Conservation (phyloP, 2,888 invertebrate species). For the Lasioglossum villosulum region DNA sequence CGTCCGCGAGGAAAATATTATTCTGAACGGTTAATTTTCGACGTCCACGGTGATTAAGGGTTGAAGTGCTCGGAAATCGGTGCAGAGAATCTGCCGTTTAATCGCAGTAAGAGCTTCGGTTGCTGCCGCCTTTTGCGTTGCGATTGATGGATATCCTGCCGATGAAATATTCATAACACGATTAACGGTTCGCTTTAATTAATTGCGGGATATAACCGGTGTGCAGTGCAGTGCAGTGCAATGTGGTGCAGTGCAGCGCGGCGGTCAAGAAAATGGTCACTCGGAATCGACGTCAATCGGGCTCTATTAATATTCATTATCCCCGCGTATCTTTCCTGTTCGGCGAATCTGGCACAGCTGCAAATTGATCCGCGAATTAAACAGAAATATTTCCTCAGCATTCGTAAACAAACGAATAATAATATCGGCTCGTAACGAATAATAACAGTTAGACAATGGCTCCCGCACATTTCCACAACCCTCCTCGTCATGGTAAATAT, state of each 20-base stretch:
- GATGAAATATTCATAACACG: background rate
- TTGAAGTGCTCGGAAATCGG: background rate
- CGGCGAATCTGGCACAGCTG: background rate
- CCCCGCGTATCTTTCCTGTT: background rate
- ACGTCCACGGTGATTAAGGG: background rate
- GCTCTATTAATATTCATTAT: background rate
- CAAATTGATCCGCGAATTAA: background rate
- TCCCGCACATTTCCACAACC: background rate
- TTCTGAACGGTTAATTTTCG: background rate
- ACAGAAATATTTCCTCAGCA: too few species aligned
- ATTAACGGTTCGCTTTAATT: slow-evolving; percentile 20
- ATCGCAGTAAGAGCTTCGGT: background rate
- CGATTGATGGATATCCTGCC: background rate
- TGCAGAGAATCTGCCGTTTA: background rate
- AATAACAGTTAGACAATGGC: background rate
- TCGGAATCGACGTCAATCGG: background rate
- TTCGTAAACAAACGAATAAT: background rate
- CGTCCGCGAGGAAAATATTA: background rate
- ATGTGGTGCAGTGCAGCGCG: background rate
- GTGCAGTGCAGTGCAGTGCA: background rate
- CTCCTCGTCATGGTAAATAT: background rate
- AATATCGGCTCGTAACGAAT: background rate
- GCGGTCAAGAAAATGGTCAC: background rate
- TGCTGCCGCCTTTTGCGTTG: background rate
- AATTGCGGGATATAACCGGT: background rate